A percentile compares a stretch with the other conserved stretches of the same genome.
Conservation (phyloP, 1,140 invertebrate species). For the Anastrepha ludens region DNA sequence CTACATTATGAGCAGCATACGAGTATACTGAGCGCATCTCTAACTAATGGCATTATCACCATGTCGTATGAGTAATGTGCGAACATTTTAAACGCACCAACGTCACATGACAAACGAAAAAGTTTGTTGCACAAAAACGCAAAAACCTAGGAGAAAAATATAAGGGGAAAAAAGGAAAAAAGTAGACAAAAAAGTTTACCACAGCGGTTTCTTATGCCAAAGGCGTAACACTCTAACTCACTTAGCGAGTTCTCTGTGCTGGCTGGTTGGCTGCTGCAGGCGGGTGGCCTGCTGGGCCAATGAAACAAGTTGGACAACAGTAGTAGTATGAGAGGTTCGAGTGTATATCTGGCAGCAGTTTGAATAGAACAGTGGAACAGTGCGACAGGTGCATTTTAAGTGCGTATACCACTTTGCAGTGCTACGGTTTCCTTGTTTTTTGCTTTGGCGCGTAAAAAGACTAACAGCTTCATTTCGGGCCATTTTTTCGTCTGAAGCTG, state of each 20-base stretch:
- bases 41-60: neutral
- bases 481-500: too few relatives aligned
- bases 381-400: neutral
- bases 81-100: neutral
- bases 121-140: neutral
- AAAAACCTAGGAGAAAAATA: neutral
- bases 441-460: neutral
- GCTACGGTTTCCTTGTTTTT: neutral
- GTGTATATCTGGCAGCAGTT: neutral
- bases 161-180: neutral
- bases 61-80: constrained; percentile 50
- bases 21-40: neutral
- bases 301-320: neutral
- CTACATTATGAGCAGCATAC: constrained; percentile 23
- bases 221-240: constrained; percentile 42
- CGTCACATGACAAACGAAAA: neutral
- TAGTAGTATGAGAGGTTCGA: neutral
- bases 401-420: constrained; percentile 4
- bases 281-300: neutral
- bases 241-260: constrained; percentile 35
- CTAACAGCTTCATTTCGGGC: too few relatives aligned
- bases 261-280: neutral
- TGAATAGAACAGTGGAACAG: neutral
- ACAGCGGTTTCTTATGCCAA: constrained; percentile 25
- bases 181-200: constrained; percentile 9